Evolutionary conservation across 2,888 invertebrate genomes (phyloP).

Genomic region (Megaustenia siamemsis): DNA sequence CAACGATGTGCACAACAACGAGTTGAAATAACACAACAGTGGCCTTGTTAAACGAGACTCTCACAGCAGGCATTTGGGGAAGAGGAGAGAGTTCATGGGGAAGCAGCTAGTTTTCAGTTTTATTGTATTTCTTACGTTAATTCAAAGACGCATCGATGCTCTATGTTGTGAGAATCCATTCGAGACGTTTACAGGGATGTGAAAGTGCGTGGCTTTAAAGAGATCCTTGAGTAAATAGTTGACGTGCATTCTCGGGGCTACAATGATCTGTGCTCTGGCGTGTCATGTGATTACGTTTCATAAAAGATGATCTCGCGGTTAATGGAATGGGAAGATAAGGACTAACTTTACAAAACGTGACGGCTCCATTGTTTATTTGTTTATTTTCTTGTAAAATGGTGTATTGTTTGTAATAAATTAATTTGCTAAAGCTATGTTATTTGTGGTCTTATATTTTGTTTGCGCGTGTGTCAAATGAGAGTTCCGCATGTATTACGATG

Average conservation of each 20-base stretch:
- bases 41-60: neutral
- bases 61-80: neutral
- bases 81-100: neutral
- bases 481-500: too few species aligned
- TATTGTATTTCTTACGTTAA: neutral
- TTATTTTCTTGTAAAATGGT: too few species aligned
- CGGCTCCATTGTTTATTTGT: too few species aligned
- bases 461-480: too few species aligned
- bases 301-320: neutral
- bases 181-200: neutral
- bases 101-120: too few species aligned
- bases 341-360: too few species aligned
- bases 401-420: too few species aligned
- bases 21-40: slow-evolving; percentile 1
- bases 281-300: neutral
- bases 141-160: slow-evolving; percentile 1
- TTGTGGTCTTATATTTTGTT: too few species aligned
- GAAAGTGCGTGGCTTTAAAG: neutral
- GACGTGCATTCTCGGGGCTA: neutral
- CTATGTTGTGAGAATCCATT: neutral
- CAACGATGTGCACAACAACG: neutral
- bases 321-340: neutral
- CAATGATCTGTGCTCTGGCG: too few species aligned
- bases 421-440: too few species aligned
- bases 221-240: neutral